phyloP scores from a whole-genome alignment of 2,888 invertebrate genomes.

The Tromatobia lineatoria region DNA sequence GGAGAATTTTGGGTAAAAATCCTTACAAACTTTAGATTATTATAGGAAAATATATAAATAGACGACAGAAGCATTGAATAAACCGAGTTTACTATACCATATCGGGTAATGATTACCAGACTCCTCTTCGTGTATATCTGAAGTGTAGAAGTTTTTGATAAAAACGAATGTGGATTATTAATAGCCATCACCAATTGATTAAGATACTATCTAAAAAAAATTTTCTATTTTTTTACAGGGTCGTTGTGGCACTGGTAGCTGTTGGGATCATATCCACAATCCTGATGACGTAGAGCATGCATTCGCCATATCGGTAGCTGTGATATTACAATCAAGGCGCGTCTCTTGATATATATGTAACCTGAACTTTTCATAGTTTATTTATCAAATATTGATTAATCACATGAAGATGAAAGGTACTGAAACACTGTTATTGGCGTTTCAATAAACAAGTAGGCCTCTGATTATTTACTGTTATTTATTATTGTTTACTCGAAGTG shows the following conservation, averaged over 20 bases:
- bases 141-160: too few species aligned
- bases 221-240: neutral
- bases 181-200: neutral
- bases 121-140: too few species aligned
- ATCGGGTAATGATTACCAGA: too few species aligned
- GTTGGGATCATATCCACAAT: neutral
- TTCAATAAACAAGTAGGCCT: neutral
- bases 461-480: conserved; percentile 1
- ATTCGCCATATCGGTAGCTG: neutral
- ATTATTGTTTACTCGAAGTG: neutral
- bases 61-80: too few species aligned
- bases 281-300: neutral
- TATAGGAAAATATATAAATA: too few species aligned
- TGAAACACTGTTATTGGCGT: neutral
- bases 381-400: neutral
- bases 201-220: neutral
- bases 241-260: neutral
- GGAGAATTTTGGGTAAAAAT: too few species aligned
- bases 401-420: neutral
- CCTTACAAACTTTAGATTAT: too few species aligned
- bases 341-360: neutral
- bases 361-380: neutral
- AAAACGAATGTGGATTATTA: too few species aligned
- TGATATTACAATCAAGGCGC: neutral
- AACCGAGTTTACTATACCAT: too few species aligned